Evolutionary conservation across 2,888 invertebrate species (phyloP).

Genomic region (Allygus modestus): DNA sequence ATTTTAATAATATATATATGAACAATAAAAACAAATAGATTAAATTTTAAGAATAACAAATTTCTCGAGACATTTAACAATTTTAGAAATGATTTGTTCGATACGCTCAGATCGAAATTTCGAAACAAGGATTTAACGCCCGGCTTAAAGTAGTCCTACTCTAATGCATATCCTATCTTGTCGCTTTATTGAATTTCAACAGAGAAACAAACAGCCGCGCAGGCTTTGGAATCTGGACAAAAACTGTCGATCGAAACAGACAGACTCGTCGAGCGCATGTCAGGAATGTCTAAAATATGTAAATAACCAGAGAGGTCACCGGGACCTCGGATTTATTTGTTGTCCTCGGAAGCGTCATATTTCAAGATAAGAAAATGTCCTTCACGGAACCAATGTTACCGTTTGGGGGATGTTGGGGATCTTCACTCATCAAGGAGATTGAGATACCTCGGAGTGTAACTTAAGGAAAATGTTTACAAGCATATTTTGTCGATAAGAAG

Average conservation of each 20-base stretch:
- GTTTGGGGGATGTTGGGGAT: not conserved
- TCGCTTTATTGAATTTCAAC: constrained; percentile 37
- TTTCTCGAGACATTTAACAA: too few relatives aligned
- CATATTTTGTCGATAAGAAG: too few relatives aligned
- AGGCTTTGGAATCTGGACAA: constrained; percentile 42
- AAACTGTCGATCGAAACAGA: constrained; percentile 42
- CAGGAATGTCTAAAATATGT: constrained; percentile 51
- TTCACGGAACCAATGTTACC: not conserved
- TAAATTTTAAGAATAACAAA: too few relatives aligned
- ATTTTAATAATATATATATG: too few relatives aligned
- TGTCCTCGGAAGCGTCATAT: constrained; percentile 41
- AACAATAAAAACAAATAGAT: too few relatives aligned
- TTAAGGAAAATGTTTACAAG: too few relatives aligned
- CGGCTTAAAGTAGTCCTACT: not conserved
- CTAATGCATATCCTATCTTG: not conserved
- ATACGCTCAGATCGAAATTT: not conserved
- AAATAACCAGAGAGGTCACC: constrained; percentile 25
- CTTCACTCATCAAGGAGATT: not conserved
- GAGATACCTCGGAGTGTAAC: too few relatives aligned
- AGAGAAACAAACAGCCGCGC: not conserved
- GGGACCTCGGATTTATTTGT: not conserved
- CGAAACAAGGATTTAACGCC: not conserved
- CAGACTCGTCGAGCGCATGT: not conserved
- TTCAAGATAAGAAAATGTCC: constrained; percentile 36
- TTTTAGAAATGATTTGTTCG: too few relatives aligned